Evolutionary conservation across 2,888 invertebrate genomes (phyloP).

Genomic region (Stenoptilia bipunctidactyla): DNA sequence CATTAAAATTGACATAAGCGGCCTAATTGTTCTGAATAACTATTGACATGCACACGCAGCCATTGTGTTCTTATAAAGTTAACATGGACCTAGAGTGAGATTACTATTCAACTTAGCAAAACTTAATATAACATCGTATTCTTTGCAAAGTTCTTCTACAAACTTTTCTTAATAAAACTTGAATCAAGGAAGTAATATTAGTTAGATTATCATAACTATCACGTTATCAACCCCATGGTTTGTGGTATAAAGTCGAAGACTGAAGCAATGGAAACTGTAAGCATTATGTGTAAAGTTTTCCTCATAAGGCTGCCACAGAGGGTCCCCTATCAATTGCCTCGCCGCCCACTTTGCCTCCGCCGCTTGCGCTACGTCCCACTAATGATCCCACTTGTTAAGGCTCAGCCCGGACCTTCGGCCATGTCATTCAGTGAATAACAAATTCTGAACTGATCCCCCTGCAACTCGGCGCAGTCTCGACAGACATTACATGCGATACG

Average conservation of each 20-base stretch:
- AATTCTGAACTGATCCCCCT: constrained; percentile 51
- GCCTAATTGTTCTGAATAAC: no score
- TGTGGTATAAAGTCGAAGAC: background rate
- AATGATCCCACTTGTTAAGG: constrained; percentile 69
- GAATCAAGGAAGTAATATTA: background rate
- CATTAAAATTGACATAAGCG: no score
- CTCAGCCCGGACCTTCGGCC: constrained; percentile 60
- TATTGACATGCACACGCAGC: no score
- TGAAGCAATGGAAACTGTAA: constrained; percentile 8
- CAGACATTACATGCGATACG: constrained; percentile 15
- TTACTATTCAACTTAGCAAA: no score
- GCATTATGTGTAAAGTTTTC: constrained; percentile 62
- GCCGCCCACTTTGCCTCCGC: constrained; percentile 18
- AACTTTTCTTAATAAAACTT: background rate
- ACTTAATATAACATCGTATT: no score
- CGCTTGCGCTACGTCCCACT: constrained; percentile 32
- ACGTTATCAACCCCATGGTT: constrained; percentile 37
- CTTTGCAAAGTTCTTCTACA: no score
- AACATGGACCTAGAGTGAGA: no score
- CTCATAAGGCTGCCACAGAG: constrained; percentile 57
- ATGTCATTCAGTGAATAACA: constrained; percentile 65
- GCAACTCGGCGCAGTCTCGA: constrained; percentile 18
- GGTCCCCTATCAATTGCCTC: constrained; percentile 63
- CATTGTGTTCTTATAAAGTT: no score
- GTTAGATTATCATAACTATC: constrained; percentile 16